Conservation (phyloP, 1,140 invertebrate species). For the Leptopilina boulardi region DNA sequence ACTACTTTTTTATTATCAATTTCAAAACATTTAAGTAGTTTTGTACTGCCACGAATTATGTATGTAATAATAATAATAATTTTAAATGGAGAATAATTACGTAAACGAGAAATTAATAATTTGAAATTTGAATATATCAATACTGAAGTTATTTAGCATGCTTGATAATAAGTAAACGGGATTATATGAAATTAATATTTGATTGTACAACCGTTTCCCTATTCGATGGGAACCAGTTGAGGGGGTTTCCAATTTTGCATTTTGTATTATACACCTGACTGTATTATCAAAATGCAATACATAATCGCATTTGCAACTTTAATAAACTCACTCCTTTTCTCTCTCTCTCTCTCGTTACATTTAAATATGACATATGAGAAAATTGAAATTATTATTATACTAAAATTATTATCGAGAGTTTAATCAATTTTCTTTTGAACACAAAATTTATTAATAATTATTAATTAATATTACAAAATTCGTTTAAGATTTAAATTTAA, state of each 20-base stretch:
- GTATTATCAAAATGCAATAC: conserved; percentile 10
- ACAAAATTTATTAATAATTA: neutral
- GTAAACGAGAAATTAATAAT: neutral
- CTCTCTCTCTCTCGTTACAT: neutral
- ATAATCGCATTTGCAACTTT: neutral
- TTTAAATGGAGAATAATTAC: neutral
- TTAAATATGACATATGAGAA: neutral
- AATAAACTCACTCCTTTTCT: neutral
- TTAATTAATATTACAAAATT: too few species aligned
- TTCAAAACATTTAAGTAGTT: too few species aligned
- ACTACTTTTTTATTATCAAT: too few species aligned
- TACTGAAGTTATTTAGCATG: neutral
- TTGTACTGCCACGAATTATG: too few species aligned
- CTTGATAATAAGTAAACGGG: conserved; percentile 10
- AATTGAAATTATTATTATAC: neutral
- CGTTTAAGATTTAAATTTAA: too few species aligned
- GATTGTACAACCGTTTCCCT: conserved; percentile 9
- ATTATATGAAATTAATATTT: conserved; percentile 31
- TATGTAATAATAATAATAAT: neutral
- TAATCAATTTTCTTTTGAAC: neutral
- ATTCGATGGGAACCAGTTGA: neutral
- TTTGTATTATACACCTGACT: neutral
- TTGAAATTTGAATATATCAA: neutral
- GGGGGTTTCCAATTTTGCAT: neutral
- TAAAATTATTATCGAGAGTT: neutral